A percentile compares a stretch with the other conserved stretches of the same genome.
phyloP scores from a whole-genome alignment of 2,888 invertebrate genomes.

The Choreutis nemorana region DNA sequence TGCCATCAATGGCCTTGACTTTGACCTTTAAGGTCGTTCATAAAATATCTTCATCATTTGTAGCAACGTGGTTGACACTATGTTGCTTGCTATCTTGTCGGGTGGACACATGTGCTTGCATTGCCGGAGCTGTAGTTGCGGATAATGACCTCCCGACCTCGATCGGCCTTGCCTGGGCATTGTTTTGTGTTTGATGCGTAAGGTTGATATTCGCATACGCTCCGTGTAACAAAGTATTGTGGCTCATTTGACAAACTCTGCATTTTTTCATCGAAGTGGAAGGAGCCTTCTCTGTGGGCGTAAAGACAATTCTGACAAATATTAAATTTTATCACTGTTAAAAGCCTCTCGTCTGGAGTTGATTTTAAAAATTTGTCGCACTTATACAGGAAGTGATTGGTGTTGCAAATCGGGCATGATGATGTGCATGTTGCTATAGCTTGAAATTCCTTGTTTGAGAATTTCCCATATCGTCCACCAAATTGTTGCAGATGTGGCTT shows the following conservation, averaged over 20 bases:
- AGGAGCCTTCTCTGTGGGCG: slow-evolving; percentile 3
- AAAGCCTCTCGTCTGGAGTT: slow-evolving; percentile 5
- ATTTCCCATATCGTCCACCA: too few species aligned
- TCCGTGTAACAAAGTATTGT: slow-evolving; percentile 8
- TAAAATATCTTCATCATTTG: slow-evolving; percentile 6
- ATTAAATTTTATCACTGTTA: slow-evolving; percentile 5
- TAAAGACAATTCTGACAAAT: slow-evolving; percentile 9
- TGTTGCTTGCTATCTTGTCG: too few species aligned
- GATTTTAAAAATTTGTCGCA: slow-evolving; percentile 8
- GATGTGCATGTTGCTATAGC: not conserved
- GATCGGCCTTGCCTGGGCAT: too few species aligned
- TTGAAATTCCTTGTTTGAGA: too few species aligned
- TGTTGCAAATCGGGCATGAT: slow-evolving; percentile 7
- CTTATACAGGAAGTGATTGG: slow-evolving; percentile 6
- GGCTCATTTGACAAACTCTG: slow-evolving; percentile 4
- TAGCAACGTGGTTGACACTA: slow-evolving; percentile 4
- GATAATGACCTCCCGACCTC: too few species aligned
- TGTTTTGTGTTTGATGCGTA: too few species aligned
- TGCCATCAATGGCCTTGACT: slow-evolving; percentile 2
- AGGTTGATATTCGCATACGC: not conserved
- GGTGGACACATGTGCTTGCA: not conserved
- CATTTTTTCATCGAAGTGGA: slow-evolving; percentile 7
- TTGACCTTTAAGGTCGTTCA: slow-evolving; percentile 4
- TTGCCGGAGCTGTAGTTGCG: not conserved
- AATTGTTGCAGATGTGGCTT: too few species aligned